A percentile compares a stretch with the other conserved stretches of the same genome.
Evolutionary conservation across 1,140 invertebrate species (phyloP).

Genomic region (Pseudomyrmex sp.): DNA sequence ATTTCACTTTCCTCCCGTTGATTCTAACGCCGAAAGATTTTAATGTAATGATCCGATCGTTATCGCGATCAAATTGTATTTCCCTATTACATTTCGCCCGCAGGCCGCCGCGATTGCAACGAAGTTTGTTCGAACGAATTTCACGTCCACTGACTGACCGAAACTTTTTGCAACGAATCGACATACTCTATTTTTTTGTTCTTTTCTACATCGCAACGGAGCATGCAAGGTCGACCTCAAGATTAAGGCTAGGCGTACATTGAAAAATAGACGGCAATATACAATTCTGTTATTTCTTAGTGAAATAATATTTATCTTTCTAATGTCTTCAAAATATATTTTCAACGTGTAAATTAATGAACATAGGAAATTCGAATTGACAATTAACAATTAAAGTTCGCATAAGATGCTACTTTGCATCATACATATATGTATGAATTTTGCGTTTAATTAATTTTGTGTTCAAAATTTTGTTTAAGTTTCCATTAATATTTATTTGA

Average conservation of each 20-base stretch:
- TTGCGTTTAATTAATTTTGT: no score
- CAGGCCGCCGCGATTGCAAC: slow-evolving; percentile 42
- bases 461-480: neutral
- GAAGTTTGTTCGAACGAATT: slow-evolving; percentile 37
- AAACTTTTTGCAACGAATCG: no score
- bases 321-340: no score
- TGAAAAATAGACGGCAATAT: neutral
- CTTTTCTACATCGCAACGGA: slow-evolving; percentile 4
- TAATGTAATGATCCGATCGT: slow-evolving; percentile 28
- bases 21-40: slow-evolving; percentile 47
- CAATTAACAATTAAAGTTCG: no score
- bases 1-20: slow-evolving; percentile 41
- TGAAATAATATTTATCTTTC: neutral
- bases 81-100: slow-evolving; percentile 36
- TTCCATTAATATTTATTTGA: neutral
- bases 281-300: neutral
- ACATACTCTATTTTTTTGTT: no score
- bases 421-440: no score
- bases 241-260: slow-evolving; percentile 19
- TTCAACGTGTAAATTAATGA: no score
- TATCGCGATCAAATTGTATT: slow-evolving; percentile 43
- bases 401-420: no score
- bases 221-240: slow-evolving; percentile 29
- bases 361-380: no score
- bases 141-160: slow-evolving; percentile 42